phyloP scores from a whole-genome alignment of 2,113 vertebrate genomes.

The Pelodiscus sinensis region DNA sequence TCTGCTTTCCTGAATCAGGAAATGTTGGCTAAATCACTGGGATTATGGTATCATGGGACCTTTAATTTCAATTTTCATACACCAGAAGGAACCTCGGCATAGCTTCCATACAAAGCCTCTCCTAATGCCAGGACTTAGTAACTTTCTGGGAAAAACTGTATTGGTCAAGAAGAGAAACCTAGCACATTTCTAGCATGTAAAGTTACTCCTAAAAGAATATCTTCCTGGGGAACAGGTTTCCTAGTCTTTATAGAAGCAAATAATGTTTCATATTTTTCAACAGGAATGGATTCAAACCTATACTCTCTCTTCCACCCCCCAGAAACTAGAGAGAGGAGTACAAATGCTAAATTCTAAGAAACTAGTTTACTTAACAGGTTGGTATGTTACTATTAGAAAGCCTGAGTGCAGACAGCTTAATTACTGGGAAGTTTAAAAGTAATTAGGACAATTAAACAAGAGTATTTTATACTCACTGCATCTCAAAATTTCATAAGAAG shows the following conservation, averaged over 20 bases:
- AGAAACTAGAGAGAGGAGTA: not conserved
- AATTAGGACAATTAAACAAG: slow-evolving; percentile 14
- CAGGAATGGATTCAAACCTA: not conserved
- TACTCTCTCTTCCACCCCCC: not conserved
- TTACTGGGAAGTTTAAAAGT: slow-evolving; percentile 30
- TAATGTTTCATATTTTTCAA: not conserved
- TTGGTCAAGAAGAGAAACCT: not conserved
- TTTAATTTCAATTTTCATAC: not conserved
- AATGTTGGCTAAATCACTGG: not conserved
- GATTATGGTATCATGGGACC: fast-evolving
- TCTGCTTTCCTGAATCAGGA: fast-evolving
- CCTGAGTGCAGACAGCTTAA: not conserved
- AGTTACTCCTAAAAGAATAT: not conserved
- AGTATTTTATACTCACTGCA: not conserved
- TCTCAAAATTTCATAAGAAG: not conserved
- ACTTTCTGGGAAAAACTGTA: not conserved
- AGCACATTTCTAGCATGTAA: not conserved
- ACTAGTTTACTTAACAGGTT: not conserved
- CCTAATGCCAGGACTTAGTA: not conserved
- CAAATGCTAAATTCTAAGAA: not conserved
- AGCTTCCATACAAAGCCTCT: not conserved
- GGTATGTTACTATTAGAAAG: not conserved
- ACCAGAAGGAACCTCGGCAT: fast-evolving
- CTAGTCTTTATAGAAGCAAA: not conserved
- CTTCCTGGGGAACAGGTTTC: not conserved